Base-by-base conservation (phyloP, 2,113 vertebrate species). In the Oncorhynchus masou region DNA sequence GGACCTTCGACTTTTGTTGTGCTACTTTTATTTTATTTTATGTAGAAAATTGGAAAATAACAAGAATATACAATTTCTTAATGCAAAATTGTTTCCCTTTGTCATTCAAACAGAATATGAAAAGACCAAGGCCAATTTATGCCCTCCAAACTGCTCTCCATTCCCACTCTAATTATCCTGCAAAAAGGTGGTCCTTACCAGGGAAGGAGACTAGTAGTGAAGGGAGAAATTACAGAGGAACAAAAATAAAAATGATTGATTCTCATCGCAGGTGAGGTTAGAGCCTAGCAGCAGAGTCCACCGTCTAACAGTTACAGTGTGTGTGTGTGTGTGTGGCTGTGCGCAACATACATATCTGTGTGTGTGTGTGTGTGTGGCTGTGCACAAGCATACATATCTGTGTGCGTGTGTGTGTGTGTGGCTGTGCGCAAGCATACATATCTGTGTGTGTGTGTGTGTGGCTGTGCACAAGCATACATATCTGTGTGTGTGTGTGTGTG, bases 231-330 rank as follows among this genome's bases (percentile, higher is more conserved):
- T 39, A 24, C 25, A 34, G 3, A 39, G 34, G 34, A 59, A 39
- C 66, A 70, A 76, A 62, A 59, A 51, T 69, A 72, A 68, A 75
- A 74, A 73, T 71, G 69, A 73, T 57, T 68, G 25, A 68, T 20
- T 51, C 48, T 39, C 68, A 51, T 19, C 19, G 16, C 54, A 60
- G 51, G 51, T 5, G 45, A 64, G 22, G 25, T 25, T 1, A 31
- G 22, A 66, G 65, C 15, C 49, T 5, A 16, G 49, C 16, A 54
- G 51, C 51, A 45, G 39, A 16, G 51, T 54, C 51, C 51, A 54
- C 51, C 3, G 16, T 19, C 16, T 19, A 54, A 54, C 51, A 54
- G 51, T 19, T 16, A 54, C 51, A 19, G 51, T 0, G 49, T 54
- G 13, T 54, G 39, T 24, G 34, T n/a, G 64, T 67, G 62, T 11